These are phyloP conservation scores for Ataeniobius toweri DNA, from an alignment of 2,797 vertebrate genomes.

Conservation along the genomic window DNA sequence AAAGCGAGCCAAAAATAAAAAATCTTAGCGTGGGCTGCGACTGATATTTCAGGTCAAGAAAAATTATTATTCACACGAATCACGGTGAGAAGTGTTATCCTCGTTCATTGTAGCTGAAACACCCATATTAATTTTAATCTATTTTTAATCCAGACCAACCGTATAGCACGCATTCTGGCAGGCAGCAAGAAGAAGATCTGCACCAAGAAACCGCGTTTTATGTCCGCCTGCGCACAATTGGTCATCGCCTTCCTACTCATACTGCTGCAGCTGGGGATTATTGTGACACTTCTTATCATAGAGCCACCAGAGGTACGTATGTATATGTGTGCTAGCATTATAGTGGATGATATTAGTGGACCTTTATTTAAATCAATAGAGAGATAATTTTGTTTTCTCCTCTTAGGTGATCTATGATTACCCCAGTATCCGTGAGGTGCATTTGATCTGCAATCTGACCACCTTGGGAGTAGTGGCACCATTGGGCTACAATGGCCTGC, in stretches of 20 bases:
- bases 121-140: slow-evolving; percentile 56
- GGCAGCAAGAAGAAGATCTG: slow-evolving; percentile 99
- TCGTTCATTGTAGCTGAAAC: slow-evolving; percentile 32
- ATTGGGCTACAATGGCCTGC: slow-evolving; percentile 94
- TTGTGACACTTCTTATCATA: slow-evolving; percentile 95
- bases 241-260: slow-evolving; percentile 96
- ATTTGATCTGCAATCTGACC: slow-evolving; percentile 97
- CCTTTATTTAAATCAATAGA: slow-evolving; percentile 10
- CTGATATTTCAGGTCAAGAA: slow-evolving; percentile 48
- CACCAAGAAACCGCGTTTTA: slow-evolving; percentile 98
- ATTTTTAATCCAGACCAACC: slow-evolving; percentile 79
- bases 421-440: slow-evolving; percentile 95
- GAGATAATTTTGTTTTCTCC: not conserved
- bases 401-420: slow-evolving; percentile 92
- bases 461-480: slow-evolving; percentile 96
- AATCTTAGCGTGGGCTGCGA: slow-evolving; percentile 52
- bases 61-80: slow-evolving; percentile 55
- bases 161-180: slow-evolving; percentile 97
- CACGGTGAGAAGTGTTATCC: slow-evolving; percentile 29
- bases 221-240: slow-evolving; percentile 98
- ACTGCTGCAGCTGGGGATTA: slow-evolving; percentile 94
- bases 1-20: slow-evolving; percentile 27
- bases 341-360: slow-evolving; percentile 13
- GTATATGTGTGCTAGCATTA: slow-evolving; percentile 1
- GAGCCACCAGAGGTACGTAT: slow-evolving; percentile 89